A percentile compares a stretch with the other conserved stretches of the same genome.
Conservation (phyloP, 2,888 invertebrate genomes). For the Exephanes ischioxanthus region DNA sequence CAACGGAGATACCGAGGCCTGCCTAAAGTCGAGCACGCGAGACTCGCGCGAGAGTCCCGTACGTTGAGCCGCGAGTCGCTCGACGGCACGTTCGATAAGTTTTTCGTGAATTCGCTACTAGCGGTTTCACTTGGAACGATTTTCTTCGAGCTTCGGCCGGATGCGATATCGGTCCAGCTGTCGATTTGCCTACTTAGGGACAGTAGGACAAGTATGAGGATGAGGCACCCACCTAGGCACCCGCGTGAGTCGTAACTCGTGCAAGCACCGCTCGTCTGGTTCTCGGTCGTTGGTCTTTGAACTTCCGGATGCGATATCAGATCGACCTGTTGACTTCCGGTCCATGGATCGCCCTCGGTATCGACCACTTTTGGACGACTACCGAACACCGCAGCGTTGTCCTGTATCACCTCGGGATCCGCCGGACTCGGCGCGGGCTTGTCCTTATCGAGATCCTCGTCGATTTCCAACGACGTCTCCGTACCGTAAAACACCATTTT, state of each 20-base stretch:
- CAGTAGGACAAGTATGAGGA: constrained; percentile 80
- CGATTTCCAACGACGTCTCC: constrained; percentile 85
- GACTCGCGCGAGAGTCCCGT: constrained; percentile 31
- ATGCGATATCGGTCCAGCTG: constrained; percentile 54
- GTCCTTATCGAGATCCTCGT: constrained; percentile 79
- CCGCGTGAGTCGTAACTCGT: constrained; percentile 74
- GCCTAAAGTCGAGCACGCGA: constrained; percentile 3
- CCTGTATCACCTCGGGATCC: constrained; percentile 66
- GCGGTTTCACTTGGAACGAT: constrained; percentile 50
- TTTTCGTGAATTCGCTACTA: constrained; percentile 17
- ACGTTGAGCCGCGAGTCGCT: constrained; percentile 2
- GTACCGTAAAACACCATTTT: constrained; percentile 94
- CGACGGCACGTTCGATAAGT: constrained; percentile 8
- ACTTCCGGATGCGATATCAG: constrained; percentile 81
- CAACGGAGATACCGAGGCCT: constrained; percentile 27
- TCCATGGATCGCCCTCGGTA: constrained; percentile 79
- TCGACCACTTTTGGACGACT: constrained; percentile 77
- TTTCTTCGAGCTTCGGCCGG: constrained; percentile 49
- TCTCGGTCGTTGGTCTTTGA: constrained; percentile 81
- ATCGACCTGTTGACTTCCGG: constrained; percentile 81
- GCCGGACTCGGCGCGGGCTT: constrained; percentile 72
- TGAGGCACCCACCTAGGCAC: constrained; percentile 84
- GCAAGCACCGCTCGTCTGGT: constrained; percentile 79
- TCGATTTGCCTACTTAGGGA: constrained; percentile 69
- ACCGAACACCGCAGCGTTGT: constrained; percentile 70